These are phyloP conservation scores for Cirrhinus mrigala DNA, from an alignment of 2,797 vertebrate species.

Conservation along the genomic window DNA sequence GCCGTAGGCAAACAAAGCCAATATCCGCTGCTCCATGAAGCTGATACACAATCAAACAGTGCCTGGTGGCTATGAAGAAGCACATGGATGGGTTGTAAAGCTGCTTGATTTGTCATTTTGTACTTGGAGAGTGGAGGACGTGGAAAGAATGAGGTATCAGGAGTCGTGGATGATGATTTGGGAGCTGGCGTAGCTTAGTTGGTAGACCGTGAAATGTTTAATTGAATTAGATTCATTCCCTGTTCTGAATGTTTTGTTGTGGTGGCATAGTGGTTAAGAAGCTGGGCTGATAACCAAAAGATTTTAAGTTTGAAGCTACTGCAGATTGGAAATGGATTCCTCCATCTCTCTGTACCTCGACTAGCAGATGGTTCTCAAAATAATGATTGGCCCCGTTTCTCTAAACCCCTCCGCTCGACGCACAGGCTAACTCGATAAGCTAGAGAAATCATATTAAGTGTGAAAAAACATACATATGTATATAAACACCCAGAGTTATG, in stretches of 20 bases:
- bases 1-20: slow-evolving; percentile 55
- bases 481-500: slow-evolving; percentile 80
- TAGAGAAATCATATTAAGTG: slow-evolving; percentile 20
- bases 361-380: slow-evolving; percentile 14
- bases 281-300: neutral
- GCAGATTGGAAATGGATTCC: neutral
- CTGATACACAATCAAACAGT: slow-evolving; percentile 54
- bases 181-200: slow-evolving; percentile 4
- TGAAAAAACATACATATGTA: slow-evolving; percentile 32
- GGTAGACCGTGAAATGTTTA: slow-evolving; percentile 26
- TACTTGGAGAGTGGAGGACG: slow-evolving; percentile 30
- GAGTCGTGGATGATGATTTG: slow-evolving; percentile 8
- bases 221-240: slow-evolving; percentile 64
- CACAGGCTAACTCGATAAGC: slow-evolving; percentile 10
- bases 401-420: neutral
- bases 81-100: slow-evolving; percentile 46
- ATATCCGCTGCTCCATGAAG: slow-evolving; percentile 53
- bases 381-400: neutral
- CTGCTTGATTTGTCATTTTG: slow-evolving; percentile 41
- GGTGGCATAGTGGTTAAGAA: neutral
- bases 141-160: slow-evolving; percentile 32
- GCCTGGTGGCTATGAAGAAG: slow-evolving; percentile 46
- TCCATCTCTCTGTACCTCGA: neutral
- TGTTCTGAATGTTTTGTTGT: slow-evolving; percentile 43
- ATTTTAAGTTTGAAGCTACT: neutral